phyloP scores from a whole-genome alignment of 1,140 invertebrate genomes.

The Neodiprion pinetum region DNA sequence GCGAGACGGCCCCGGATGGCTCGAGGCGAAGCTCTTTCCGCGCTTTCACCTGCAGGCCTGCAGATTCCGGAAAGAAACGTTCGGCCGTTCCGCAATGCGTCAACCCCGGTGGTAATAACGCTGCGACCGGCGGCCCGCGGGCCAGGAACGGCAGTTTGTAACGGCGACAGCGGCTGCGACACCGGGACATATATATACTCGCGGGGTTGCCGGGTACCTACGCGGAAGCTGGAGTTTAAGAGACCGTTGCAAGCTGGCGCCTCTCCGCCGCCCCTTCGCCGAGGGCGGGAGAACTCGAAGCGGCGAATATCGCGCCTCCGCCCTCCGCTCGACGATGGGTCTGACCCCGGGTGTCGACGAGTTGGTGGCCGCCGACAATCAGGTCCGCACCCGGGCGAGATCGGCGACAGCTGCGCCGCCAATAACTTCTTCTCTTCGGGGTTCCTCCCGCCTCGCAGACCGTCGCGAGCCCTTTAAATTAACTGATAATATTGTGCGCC shows the following conservation, averaged over 20 bases:
- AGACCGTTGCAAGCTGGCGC: constrained; percentile 63
- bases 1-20: constrained; percentile 2
- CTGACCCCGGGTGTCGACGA: constrained; percentile 46
- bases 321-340: constrained; percentile 50
- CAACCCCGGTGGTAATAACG: constrained; percentile 14
- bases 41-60: constrained; percentile 18
- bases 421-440: constrained; percentile 52
- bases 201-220: constrained; percentile 27
- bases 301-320: constrained; percentile 50
- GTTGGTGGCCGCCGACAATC: constrained; percentile 59
- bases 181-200: constrained; percentile 27
- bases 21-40: constrained; percentile 18
- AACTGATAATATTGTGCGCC: neutral
- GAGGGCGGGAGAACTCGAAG: constrained; percentile 38
- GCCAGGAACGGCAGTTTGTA: constrained; percentile 53
- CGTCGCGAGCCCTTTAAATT: neutral
- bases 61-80: constrained; percentile 10
- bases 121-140: neutral
- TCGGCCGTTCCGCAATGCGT: constrained; percentile 13
- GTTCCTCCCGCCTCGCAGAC: neutral
- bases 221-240: constrained; percentile 52
- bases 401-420: constrained; percentile 58
- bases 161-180: constrained; percentile 60
- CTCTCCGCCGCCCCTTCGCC: constrained; percentile 24
- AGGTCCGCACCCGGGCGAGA: constrained; percentile 41